Base-by-base conservation (phyloP, 1,140 invertebrate genomes). In the Tetramorium parvispinum region DNA sequence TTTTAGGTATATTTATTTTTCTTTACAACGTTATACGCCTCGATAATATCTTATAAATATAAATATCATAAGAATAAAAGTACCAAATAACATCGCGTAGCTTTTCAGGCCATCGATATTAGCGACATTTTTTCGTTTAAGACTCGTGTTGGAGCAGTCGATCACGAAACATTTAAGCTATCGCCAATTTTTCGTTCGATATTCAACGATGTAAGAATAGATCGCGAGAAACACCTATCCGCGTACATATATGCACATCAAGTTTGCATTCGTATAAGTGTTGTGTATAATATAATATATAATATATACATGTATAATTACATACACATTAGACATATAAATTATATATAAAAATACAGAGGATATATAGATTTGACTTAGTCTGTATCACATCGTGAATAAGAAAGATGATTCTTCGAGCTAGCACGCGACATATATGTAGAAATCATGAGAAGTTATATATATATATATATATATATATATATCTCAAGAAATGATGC, bases 291-390 rank as follows among this genome's bases (percentile, higher is more conserved):
- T 32, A 32, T 27, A 27, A 2, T 27, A 27, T 32, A 32, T 32
- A 32, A n/a, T 55, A 0, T 24, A 13, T 57, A 27, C 21, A 49
- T 55, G 21, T 53, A 79, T 37, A 32, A 57, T 71, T 43, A 66
- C 53, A 40, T 32, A 57, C 6, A 83, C n/a, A 49, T 46, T 46
- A 32, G 27, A 46, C n/a, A 82, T 70, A 53, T 46, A 82, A 59
- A 59, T 81, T 73, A 83, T 59, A 83, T 59, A 73, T 73, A 83
- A 73, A 81, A 81, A 81, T 81, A 81, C 66, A 6, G 16, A 40
- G 16, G 13, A 43, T 2, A 32, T 32, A 32, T 4, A 55, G 24
- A 81, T 68, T 55, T 55, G 32, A 81, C 65, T 81, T 81, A 68
- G 51, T 81, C 27, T 55, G 5, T 46, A 81, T 81, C 32, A 66